Conservation (phyloP, 2,113 vertebrate genomes). For the Sturnus vulgaris region DNA sequence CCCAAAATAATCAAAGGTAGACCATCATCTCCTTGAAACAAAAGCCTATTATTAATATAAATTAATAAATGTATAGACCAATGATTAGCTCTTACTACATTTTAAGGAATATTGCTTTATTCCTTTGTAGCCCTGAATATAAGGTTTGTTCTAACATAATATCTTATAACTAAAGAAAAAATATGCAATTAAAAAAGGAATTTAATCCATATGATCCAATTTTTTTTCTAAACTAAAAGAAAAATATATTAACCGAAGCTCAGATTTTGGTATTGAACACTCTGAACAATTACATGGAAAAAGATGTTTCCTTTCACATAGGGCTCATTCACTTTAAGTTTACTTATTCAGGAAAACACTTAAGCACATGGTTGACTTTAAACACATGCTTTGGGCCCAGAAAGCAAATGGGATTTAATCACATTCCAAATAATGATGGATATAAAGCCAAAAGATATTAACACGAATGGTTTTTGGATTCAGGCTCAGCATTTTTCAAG, state of each 20-base stretch:
- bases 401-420: constrained; percentile 7
- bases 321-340: background rate
- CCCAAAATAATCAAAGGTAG: background rate
- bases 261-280: background rate
- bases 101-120: background rate
- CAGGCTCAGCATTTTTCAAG: background rate
- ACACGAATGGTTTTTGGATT: background rate
- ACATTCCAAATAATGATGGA: constrained; percentile 2
- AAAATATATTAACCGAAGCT: background rate
- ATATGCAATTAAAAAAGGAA: background rate
- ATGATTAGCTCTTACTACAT: background rate
- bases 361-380: constrained; percentile 23
- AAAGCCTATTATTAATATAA: background rate
- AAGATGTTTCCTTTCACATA: background rate
- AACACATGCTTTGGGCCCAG: background rate
- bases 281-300: background rate
- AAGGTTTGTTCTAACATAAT: background rate
- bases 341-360: background rate
- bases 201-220: background rate
- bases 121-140: background rate
- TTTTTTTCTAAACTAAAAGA: background rate
- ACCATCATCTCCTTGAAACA: background rate
- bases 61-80: background rate
- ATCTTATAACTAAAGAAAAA: background rate
- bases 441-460: constrained; percentile 41